Evolutionary conservation across 2,888 invertebrate species (phyloP).

Genomic region (Ypsolopha scabrella): DNA sequence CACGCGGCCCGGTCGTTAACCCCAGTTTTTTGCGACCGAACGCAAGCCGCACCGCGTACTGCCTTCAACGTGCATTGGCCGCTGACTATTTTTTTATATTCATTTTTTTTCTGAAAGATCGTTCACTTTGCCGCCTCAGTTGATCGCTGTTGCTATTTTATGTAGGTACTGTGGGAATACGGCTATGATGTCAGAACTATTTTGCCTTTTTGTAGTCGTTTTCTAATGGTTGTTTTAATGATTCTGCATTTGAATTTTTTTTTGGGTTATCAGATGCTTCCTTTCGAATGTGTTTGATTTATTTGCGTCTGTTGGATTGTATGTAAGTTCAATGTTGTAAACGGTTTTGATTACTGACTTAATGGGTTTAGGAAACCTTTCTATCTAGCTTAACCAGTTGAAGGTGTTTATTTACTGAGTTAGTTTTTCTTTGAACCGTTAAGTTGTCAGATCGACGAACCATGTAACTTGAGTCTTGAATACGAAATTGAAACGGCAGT

Average conservation of each 20-base stretch:
- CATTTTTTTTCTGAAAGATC: slow-evolving; percentile 37
- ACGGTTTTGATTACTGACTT: neutral
- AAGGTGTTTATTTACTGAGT: neutral
- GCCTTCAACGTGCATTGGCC: slow-evolving; percentile 55
- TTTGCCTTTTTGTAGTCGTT: slow-evolving; percentile 13
- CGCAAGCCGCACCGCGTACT: slow-evolving; percentile 51
- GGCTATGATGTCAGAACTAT: slow-evolving; percentile 45
- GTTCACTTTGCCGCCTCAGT: slow-evolving; percentile 39
- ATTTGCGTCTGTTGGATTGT: neutral
- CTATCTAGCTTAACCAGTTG: slow-evolving; percentile 1
- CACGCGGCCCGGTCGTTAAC: slow-evolving; percentile 59
- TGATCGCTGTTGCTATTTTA: slow-evolving; percentile 29
- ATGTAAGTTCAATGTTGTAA: neutral
- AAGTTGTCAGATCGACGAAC: neutral
- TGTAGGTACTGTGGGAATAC: slow-evolving; percentile 47
- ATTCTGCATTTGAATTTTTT: slow-evolving; percentile 10
- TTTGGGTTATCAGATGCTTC: neutral
- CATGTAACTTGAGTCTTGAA: slow-evolving; percentile 1
- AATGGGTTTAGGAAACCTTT: neutral
- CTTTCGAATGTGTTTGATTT: neutral
- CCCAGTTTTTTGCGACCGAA: slow-evolving; percentile 61
- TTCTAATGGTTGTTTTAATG: slow-evolving; percentile 10
- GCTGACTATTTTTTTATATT: slow-evolving; percentile 16
- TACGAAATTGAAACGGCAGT: neutral
- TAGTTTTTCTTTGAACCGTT: neutral